phyloP scores from a whole-genome alignment of 2,113 vertebrate genomes.

The Cryptomyrus ogoouensis region DNA sequence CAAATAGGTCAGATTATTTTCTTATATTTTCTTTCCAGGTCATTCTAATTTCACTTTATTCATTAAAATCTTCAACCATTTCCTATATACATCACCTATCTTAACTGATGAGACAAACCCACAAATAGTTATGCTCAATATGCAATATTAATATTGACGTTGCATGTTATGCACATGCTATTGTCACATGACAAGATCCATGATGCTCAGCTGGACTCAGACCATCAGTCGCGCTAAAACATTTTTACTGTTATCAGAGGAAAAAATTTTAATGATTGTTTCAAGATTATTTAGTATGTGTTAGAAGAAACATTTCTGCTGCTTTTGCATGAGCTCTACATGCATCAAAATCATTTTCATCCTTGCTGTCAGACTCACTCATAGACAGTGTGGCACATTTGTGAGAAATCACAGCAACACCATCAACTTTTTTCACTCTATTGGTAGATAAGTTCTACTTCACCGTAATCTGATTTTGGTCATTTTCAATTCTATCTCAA shows the following conservation, averaged over 20 bases:
- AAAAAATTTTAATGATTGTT: background rate
- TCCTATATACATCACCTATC: background rate
- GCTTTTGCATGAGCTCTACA: background rate
- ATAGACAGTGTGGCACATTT: background rate
- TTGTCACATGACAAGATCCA: background rate
- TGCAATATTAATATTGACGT: background rate
- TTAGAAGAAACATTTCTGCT: background rate
- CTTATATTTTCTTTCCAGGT: background rate
- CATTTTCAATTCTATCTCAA: too few relatives aligned
- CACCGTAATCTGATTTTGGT: too few relatives aligned
- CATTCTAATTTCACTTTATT: background rate
- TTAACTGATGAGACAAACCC: background rate
- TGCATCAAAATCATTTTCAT: background rate
- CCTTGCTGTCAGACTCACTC: background rate
- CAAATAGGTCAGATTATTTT: background rate
- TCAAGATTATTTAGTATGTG: background rate
- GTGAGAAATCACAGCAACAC: background rate
- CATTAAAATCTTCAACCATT: background rate
- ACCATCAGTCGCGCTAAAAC: background rate
- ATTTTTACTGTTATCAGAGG: background rate
- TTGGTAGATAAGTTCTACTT: too few relatives aligned
- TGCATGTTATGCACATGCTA: background rate
- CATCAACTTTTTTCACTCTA: too few relatives aligned
- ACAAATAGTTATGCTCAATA: background rate
- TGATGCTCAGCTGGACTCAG: background rate